These are phyloP conservation scores for Anoura caudifer DNA, from an alignment of 2,113 vertebrate genomes.

Conservation along the genomic window DNA sequence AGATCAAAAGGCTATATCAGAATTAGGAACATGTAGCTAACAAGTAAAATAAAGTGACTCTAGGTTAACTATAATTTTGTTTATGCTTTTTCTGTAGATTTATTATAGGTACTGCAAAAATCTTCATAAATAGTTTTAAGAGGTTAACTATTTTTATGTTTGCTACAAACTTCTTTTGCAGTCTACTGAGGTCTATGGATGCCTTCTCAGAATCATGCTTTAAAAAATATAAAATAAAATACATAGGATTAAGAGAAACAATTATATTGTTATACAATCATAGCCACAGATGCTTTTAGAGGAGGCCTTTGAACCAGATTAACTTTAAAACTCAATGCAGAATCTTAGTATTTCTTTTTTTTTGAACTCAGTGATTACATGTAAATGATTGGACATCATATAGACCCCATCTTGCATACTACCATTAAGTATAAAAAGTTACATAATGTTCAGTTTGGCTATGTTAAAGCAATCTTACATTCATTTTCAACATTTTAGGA, in stretches of 20 bases:
- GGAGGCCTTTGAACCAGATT: neutral
- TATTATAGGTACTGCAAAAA: neutral
- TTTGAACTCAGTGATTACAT: neutral
- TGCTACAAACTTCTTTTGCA: neutral
- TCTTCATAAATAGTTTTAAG: neutral
- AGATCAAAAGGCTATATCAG: neutral
- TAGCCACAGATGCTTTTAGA: neutral
- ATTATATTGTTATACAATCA: neutral
- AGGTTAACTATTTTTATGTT: neutral
- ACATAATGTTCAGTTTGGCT: neutral
- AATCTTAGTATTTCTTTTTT: constrained; percentile 17
- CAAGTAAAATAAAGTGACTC: neutral
- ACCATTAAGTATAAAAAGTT: neutral
- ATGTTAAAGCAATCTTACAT: neutral
- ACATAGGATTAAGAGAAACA: neutral
- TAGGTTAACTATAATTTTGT: neutral
- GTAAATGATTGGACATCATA: neutral
- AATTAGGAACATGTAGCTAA: constrained; percentile 5
- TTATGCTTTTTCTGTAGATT: neutral
- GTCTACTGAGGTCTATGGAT: neutral
- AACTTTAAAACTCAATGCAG: neutral
- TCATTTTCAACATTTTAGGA: neutral
- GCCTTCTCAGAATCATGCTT: neutral
- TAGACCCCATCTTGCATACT: neutral
- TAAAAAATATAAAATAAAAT: neutral